Evolutionary conservation across 2,797 vertebrate genomes (phyloP), one percentile per base, ranked within the genome.

Genomic region (Galago senegalensis): DNA sequence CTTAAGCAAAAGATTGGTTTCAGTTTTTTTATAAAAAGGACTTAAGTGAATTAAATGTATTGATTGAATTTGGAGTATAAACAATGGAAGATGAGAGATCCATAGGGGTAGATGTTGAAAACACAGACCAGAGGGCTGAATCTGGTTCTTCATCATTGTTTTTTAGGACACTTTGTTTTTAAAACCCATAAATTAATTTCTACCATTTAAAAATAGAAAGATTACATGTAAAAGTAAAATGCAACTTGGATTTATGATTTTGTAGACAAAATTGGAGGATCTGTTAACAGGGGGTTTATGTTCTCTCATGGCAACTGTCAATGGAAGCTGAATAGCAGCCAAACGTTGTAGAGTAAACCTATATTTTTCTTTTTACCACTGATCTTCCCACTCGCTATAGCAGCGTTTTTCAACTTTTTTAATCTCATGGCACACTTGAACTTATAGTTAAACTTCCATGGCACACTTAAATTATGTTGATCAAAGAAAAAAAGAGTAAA

Each of bases 61-160:
- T 93, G 16, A 53, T 37, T 82, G 79, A 88, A 87, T 95, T 83
- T 95, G 37, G 25, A 60, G 16, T 21, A 18, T 29, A 93, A 84
- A 49, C 1, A 23, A n/a, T 60, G 7, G 34, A 23, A 60, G 16
- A 87, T 37, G 53, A 91, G 46, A 90, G 67, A 46, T 63, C n/a
- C 18, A 3, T 34, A 18, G 31, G 40, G 6, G 9, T 4, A 40
- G 21, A 79, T 11, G 77, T 67, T 81, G 21, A 67, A 92, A 92
- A 67, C 17, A 79, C 53, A 60, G 3, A 2, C 18, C 58, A 17
- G 61, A 81, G 3, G 4, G 29, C 85, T 49, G 27, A 21, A 72
- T 89, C 7, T 92, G 25, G 0, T 86, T 97, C 67, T 81, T 18
- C n/a, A 20, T 88, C 46, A 63, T 61, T 89, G 12, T 16, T 34